Evolutionary conservation across 2,113 vertebrate genomes (phyloP).

Genomic region (Alethe castanea): DNA sequence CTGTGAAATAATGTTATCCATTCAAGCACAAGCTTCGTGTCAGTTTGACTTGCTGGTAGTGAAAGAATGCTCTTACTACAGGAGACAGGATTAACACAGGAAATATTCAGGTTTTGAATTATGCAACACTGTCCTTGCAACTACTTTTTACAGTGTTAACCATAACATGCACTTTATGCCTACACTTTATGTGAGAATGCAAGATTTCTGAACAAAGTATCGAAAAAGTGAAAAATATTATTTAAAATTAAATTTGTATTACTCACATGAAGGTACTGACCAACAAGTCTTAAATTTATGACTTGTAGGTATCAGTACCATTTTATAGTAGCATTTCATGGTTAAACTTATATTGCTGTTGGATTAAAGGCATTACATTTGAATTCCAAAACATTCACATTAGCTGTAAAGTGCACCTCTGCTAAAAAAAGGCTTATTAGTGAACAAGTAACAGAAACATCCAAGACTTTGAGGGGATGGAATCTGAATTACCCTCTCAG

Average conservation of each 20-base stretch:
- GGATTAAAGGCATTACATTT: neutral
- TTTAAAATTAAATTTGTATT: neutral
- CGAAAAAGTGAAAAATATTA: neutral
- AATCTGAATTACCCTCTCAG: neutral
- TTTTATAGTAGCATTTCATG: neutral
- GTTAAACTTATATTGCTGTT: neutral
- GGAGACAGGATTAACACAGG: neutral
- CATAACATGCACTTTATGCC: neutral
- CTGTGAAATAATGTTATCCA: slow-evolving; percentile 57
- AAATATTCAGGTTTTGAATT: neutral
- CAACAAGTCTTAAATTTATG: neutral
- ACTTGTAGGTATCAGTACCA: neutral
- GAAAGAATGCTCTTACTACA: neutral
- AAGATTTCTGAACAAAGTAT: neutral
- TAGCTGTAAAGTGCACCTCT: neutral
- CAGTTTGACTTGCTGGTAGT: neutral
- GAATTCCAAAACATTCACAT: neutral
- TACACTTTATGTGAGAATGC: neutral
- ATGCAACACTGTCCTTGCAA: neutral
- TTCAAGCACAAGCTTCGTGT: slow-evolving; percentile 30
- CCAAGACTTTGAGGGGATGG: neutral
- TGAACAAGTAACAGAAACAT: neutral
- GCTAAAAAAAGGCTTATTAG: neutral
- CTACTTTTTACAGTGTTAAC: neutral
- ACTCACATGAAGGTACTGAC: neutral